These are phyloP conservation scores for Equus przewalskii DNA, from an alignment of 2,113 vertebrate genomes.

Conservation along the genomic window DNA sequence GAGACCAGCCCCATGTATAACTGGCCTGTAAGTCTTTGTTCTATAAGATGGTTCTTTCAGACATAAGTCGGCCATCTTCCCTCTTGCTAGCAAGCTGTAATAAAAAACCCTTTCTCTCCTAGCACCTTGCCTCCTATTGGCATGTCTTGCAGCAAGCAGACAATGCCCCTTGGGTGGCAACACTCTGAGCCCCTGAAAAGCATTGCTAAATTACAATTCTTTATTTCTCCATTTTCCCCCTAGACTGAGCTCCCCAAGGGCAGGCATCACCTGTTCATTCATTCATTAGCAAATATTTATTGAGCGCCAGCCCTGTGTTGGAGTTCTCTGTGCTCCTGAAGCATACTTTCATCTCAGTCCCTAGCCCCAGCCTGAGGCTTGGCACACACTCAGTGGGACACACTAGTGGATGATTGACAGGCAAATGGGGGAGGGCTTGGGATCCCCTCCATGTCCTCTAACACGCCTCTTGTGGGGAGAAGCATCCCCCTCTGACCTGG, in stretches of 20 bases:
- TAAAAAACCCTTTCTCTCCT: too few species aligned
- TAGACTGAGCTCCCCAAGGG: neutral
- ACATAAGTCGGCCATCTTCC: too few species aligned
- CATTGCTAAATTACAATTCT: neutral
- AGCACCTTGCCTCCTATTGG: too few species aligned
- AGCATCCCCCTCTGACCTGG: neutral
- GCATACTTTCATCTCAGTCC: neutral
- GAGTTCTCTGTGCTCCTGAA: too few species aligned
- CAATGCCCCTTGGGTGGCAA: too few species aligned
- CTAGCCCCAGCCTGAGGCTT: neutral
- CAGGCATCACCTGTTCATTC: neutral
- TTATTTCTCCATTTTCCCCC: neutral
- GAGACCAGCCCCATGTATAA: too few species aligned
- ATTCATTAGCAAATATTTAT: neutral
- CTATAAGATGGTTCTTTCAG: too few species aligned
- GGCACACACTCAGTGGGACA: neutral
- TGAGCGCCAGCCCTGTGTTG: accelerated
- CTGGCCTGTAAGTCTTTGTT: too few species aligned
- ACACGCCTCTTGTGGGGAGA: neutral
- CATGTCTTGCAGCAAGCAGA: too few species aligned
- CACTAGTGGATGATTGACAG: neutral
- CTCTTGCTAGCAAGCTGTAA: too few species aligned
- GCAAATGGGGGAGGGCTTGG: neutral
- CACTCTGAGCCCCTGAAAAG: neutral
- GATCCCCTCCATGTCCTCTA: neutral